Base-by-base conservation (phyloP, 2,113 vertebrate genomes). In the Nerophis lumbriciformis region DNA sequence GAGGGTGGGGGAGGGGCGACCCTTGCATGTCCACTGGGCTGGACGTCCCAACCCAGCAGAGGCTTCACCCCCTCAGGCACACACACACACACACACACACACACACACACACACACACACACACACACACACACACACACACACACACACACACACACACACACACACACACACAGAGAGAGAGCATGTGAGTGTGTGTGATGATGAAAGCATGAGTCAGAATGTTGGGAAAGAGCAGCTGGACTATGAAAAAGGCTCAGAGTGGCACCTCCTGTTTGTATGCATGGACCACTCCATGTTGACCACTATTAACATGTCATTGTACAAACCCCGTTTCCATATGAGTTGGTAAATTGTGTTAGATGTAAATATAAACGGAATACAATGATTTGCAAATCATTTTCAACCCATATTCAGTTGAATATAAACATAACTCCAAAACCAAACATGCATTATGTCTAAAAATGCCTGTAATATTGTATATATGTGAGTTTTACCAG, bases 21-120 rank as follows among this genome's bases (percentile, higher is more conserved):
- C 73, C 80, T 74, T 76, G 69, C 61, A 79, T 78, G 76, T 78
- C 83, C 81, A 73, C 62, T 71, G 70, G 83, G 63, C 69, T 68
- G 65, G 59, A 81, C 76, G 73, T 75, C 76, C 77, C 65, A 70
- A 52, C 76, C 63, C 56, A 81, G 69, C 78, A 71, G 63, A 80
- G 75, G 65, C 67, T 57, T 61, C 58, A 36, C n/a, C 10, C 68
- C 84, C 82, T 64, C 69, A 65, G 86, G 88, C 86, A 68, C 69
- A 69, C 85, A 88, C 81, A 79, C 60, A 66, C 76, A 72, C 65
- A 69, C 50, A 15, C 78, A 50, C 70, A 68, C 59, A 66, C 48
- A 58, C 67, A 38, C 1, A 51, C 70, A 57, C 50, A 39, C 51
- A 16, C 66, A 59, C 16, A 6, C 39, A 6, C 11, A 28, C 19